Percentiles rank a stretch among this genome's conserved stretches.
Conservation (phyloP, 1,140 invertebrate species). For the Pogonus chalceus region DNA sequence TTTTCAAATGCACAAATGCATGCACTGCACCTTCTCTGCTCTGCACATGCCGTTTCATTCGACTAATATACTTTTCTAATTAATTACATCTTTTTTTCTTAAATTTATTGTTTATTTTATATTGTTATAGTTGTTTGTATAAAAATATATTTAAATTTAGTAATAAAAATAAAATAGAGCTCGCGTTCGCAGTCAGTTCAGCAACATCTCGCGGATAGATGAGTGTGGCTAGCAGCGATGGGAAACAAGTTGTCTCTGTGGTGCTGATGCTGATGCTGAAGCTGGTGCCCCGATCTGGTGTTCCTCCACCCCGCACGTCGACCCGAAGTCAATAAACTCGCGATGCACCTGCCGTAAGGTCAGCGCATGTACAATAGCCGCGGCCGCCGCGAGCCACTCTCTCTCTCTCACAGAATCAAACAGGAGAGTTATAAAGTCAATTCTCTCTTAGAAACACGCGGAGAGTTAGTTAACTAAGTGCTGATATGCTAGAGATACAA, state of each 20-base stretch:
- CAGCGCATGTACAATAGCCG: constrained; percentile 4
- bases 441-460: too few species aligned
- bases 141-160: too few species aligned
- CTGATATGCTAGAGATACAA: too few species aligned
- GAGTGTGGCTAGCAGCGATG: not conserved
- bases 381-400: not conserved
- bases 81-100: not conserved
- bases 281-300: not conserved
- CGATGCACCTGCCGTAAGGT: constrained; percentile 4
- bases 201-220: not conserved
- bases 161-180: too few species aligned
- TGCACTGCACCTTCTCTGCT: constrained; percentile 10
- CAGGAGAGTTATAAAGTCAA: too few species aligned
- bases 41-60: not conserved
- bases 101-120: too few species aligned
- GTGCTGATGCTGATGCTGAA: not conserved
- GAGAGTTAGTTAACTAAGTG: too few species aligned
- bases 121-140: too few species aligned
- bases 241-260: not conserved
- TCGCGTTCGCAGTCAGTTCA: too few species aligned
- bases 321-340: constrained; percentile 4
- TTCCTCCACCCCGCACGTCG: not conserved
- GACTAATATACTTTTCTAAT: not conserved
- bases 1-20: not conserved
- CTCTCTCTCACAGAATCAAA: too few species aligned